phyloP scores from a whole-genome alignment of 2,797 vertebrate genomes.

The Brachyalestes nurse region DNA sequence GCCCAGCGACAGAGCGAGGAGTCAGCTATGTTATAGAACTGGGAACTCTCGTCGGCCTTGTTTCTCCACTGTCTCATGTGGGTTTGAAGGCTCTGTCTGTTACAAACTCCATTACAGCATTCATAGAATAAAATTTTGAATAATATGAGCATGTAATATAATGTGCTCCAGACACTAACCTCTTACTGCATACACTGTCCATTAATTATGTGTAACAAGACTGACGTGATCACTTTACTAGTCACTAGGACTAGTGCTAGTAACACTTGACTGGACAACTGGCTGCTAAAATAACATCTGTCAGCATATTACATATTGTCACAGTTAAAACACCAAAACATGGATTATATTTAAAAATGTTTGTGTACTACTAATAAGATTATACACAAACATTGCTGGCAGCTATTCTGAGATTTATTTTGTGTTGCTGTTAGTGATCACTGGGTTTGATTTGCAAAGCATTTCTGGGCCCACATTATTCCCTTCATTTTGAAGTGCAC shows the following conservation, averaged over 20 bases:
- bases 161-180: no score
- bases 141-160: no score
- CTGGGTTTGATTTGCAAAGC: neutral
- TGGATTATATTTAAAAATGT: neutral
- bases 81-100: constrained; percentile 11
- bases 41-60: constrained; percentile 8
- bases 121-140: neutral
- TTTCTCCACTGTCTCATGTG: constrained; percentile 19
- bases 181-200: no score
- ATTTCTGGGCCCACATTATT: neutral
- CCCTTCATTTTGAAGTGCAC: no score
- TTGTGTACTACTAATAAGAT: neutral
- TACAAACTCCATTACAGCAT: constrained; percentile 15
- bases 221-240: no score
- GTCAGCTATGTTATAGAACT: constrained; percentile 26
- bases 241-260: no score
- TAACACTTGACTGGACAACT: no score
- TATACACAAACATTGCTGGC: neutral
- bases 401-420: neutral
- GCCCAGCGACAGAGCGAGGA: constrained; percentile 23
- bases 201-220: no score
- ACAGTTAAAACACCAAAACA: neutral
- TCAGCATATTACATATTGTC: neutral
- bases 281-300: neutral
- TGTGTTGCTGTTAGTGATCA: neutral